A percentile compares a stretch with the other conserved stretches of the same genome.
These are phyloP conservation scores for Contarinia nasturtii DNA, from an alignment of 1,140 invertebrate species.

Conservation along the genomic window DNA sequence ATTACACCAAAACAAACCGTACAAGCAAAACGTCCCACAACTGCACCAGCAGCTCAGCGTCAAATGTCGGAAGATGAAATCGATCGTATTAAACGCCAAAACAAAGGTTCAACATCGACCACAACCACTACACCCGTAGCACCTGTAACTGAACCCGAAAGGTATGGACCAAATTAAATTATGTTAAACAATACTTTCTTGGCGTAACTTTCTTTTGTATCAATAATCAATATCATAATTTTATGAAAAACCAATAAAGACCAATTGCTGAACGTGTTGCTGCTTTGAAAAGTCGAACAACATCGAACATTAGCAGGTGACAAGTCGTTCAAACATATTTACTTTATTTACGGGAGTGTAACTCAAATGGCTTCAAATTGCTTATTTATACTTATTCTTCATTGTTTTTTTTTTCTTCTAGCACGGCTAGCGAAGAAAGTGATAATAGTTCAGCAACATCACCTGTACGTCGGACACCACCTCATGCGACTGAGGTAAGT, in stretches of 20 bases:
- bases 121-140: slow-evolving; percentile 26
- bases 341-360: no score
- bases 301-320: not conserved
- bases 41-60: slow-evolving; percentile 30
- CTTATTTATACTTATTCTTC: no score
- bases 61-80: slow-evolving; percentile 79
- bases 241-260: slow-evolving; percentile 5
- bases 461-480: slow-evolving; percentile 31
- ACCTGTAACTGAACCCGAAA: slow-evolving; percentile 12
- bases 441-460: slow-evolving; percentile 16
- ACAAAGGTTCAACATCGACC: slow-evolving; percentile 48
- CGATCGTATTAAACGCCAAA: slow-evolving; percentile 69
- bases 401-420: no score
- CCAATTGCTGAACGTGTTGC: slow-evolving; percentile 24
- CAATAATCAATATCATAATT: no score
- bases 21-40: slow-evolving; percentile 29
- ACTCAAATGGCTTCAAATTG: no score
- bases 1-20: slow-evolving; percentile 25
- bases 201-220: not conserved
- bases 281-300: slow-evolving; percentile 20
- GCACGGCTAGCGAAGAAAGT: slow-evolving; percentile 25
- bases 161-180: not conserved
- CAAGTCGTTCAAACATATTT: no score
- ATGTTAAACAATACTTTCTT: slow-evolving; percentile 6
- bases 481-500: slow-evolving; percentile 44